Evolutionary conservation across 2,113 vertebrate species (phyloP).

Genomic region (Prinia subflava): DNA sequence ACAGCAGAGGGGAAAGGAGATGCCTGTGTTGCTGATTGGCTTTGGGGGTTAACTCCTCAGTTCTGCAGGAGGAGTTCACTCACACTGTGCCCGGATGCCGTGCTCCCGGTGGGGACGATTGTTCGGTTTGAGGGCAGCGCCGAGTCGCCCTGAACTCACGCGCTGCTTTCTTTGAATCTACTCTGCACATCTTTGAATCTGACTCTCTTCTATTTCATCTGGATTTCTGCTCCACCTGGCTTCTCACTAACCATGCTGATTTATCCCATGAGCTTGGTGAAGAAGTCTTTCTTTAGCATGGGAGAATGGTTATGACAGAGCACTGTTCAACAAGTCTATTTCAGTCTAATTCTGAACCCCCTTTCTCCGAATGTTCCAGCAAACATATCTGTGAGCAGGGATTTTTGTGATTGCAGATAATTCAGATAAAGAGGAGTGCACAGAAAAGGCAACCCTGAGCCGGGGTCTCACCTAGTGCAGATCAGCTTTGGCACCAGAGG

Average conservation of each 20-base stretch:
- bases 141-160: background rate
- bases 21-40: slow-evolving; percentile 31
- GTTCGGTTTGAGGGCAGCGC: background rate
- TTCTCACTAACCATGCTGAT: background rate
- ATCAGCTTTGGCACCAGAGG: background rate
- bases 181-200: background rate
- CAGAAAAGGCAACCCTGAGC: background rate
- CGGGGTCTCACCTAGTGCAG: background rate
- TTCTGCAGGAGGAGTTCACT: slow-evolving; percentile 7
- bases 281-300: background rate
- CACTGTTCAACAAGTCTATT: background rate
- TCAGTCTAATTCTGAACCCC: background rate
- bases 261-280: background rate
- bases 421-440: background rate
- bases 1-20: slow-evolving; percentile 54
- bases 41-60: slow-evolving; percentile 17
- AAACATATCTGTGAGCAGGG: background rate
- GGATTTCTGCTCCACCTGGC: slow-evolving; percentile 47
- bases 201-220: slow-evolving; percentile 27
- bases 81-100: background rate
- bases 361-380: background rate
- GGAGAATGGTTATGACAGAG: background rate
- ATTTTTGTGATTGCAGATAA: background rate
- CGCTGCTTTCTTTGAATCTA: background rate
- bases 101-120: background rate